phyloP scores from a whole-genome alignment of 2,797 vertebrate species.

The Pteronotus mesoamericanus region DNA sequence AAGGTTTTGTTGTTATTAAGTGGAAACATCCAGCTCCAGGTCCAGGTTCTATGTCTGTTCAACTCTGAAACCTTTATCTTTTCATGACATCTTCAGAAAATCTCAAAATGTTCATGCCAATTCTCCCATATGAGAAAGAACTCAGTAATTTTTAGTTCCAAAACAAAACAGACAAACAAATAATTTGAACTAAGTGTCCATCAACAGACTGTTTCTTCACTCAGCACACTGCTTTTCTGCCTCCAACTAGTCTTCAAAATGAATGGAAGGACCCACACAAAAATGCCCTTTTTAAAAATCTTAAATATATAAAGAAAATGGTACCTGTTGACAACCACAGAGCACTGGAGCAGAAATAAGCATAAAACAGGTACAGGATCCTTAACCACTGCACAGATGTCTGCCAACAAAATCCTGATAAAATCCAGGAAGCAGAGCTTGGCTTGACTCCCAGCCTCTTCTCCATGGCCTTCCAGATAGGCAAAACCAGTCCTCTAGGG shows the following conservation, averaged over 20 bases:
- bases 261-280: neutral
- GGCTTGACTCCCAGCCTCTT: conserved; percentile 76
- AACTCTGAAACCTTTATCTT: conserved; percentile 34
- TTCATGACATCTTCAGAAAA: conserved; percentile 45
- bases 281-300: neutral
- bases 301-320: conserved; percentile 44
- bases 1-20: conserved; percentile 3
- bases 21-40: neutral
- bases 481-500: conserved; percentile 75
- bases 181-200: neutral
- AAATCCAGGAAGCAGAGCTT: conserved; percentile 68
- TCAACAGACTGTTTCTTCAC: neutral
- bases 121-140: conserved; percentile 16
- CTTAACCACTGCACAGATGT: conserved; percentile 63
- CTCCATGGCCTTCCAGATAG: conserved; percentile 83
- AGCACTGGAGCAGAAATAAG: conserved; percentile 78
- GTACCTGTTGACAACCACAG: conserved; percentile 83
- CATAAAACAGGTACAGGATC: conserved; percentile 77
- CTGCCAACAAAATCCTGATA: conserved; percentile 67
- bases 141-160: conserved; percentile 25
- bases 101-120: conserved; percentile 9
- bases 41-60: neutral
- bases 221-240: neutral
- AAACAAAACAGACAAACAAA: conserved; percentile 42
- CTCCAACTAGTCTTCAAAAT: conserved; percentile 20